phyloP scores from a whole-genome alignment of 2,888 invertebrate genomes.

The Unio pictorum region DNA sequence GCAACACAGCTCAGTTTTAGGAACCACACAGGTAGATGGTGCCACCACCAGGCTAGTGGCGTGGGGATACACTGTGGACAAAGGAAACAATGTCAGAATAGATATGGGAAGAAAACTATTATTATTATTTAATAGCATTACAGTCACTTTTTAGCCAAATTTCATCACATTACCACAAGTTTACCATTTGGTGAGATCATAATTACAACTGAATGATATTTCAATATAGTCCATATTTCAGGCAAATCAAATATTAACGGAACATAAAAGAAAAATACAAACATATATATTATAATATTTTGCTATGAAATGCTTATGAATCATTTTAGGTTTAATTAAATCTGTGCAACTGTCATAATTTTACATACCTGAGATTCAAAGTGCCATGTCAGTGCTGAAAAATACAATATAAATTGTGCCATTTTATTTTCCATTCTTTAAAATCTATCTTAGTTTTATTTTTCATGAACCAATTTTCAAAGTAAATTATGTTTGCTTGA shows the following conservation, averaged over 20 bases:
- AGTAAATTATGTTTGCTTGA: background rate
- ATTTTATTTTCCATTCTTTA: background rate
- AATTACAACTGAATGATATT: too few species aligned
- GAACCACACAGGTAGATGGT: slow-evolving; percentile 81
- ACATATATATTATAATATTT: too few species aligned
- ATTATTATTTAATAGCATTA: background rate
- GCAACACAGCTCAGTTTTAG: slow-evolving; percentile 77
- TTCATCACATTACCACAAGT: too few species aligned
- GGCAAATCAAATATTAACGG: too few species aligned
- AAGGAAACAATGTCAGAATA: slow-evolving; percentile 7
- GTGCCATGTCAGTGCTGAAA: slow-evolving; percentile 75
- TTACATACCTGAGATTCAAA: slow-evolving; percentile 77
- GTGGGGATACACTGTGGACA: slow-evolving; percentile 80
- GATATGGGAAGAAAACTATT: background rate
- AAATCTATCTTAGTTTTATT: too few species aligned
- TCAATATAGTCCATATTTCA: too few species aligned
- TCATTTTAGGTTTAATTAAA: too few species aligned
- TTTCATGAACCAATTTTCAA: background rate
- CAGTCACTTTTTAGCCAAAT: too few species aligned
- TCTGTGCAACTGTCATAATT: too few species aligned
- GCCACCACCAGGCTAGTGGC: slow-evolving; percentile 81
- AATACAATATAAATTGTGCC: slow-evolving; percentile 12
- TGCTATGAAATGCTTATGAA: too few species aligned
- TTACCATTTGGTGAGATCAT: too few species aligned
- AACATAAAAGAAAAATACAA: too few species aligned